phyloP scores from a whole-genome alignment of 2,797 vertebrate genomes.

The Acanthurus lineatus region DNA sequence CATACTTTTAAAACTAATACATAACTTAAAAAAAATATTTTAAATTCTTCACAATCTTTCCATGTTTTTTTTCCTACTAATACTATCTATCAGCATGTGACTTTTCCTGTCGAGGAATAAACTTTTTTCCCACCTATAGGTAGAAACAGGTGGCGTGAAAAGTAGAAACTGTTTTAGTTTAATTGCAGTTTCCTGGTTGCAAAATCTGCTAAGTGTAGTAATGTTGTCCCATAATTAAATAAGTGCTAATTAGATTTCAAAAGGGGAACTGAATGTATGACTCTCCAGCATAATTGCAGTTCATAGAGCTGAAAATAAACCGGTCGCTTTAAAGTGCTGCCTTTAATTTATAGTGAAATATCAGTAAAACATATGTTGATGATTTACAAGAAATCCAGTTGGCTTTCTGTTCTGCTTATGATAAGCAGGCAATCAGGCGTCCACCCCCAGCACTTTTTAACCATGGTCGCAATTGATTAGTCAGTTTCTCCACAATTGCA shows the following conservation, averaged over 20 bases:
- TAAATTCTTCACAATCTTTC: neutral
- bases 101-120: neutral
- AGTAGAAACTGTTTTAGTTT: slow-evolving; percentile 30
- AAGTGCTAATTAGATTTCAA: slow-evolving; percentile 35
- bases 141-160: neutral
- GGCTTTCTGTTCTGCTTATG: slow-evolving; percentile 5
- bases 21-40: neutral
- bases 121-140: neutral
- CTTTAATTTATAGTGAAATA: neutral
- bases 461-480: slow-evolving; percentile 31
- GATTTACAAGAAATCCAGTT: slow-evolving; percentile 6
- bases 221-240: slow-evolving; percentile 39
- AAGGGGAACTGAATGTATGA: slow-evolving; percentile 1
- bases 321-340: neutral
- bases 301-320: neutral
- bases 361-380: neutral
- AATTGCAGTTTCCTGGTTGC: slow-evolving; percentile 17
- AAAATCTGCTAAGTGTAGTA: slow-evolving; percentile 19
- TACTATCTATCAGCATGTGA: neutral
- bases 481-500: slow-evolving; percentile 20
- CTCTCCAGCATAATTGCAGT: neutral
- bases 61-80: neutral
- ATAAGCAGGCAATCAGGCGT: slow-evolving; percentile 19
- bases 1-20: no score
- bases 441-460: neutral